Evolutionary conservation across 2,113 vertebrate genomes (phyloP).

Genomic region (Phaethornis superciliosus): DNA sequence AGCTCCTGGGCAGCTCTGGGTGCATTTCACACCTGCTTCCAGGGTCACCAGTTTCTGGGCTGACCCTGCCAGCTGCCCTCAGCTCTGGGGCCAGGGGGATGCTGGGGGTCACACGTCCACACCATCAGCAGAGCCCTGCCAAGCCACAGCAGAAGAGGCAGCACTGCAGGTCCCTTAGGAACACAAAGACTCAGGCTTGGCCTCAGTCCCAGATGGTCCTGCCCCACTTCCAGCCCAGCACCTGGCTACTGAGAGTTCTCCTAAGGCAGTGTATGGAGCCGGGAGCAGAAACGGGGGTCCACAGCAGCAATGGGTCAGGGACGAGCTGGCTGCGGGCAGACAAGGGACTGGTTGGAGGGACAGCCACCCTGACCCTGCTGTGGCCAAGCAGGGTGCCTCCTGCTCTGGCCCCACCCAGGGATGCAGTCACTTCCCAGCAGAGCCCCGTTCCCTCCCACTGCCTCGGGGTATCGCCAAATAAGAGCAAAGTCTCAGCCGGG

Average conservation of each 20-base stretch:
- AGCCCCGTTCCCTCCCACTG: conserved; percentile 44
- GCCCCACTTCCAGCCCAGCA: fast-evolving
- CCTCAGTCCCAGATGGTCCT: neutral
- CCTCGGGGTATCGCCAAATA: conserved; percentile 68
- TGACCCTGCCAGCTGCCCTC: neutral
- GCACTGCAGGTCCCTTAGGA: neutral
- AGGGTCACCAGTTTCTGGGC: fast-evolving
- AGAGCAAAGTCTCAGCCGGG: conserved; percentile 32
- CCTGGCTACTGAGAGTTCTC: neutral
- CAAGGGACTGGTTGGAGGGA: no score
- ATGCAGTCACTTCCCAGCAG: conserved; percentile 52
- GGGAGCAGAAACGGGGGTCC: neutral
- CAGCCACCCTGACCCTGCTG: fast-evolving
- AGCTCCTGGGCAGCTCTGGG: neutral
- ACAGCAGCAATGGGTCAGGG: neutral
- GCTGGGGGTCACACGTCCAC: neutral
- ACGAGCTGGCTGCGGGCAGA: neutral
- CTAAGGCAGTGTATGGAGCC: fast-evolving
- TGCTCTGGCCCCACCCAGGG: conserved; percentile 41
- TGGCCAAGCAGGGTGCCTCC: neutral
- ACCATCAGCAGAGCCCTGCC: neutral
- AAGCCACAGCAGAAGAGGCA: neutral
- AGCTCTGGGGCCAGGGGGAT: neutral
- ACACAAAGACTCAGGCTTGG: neutral
- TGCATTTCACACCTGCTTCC: neutral